Conservation (phyloP, 1,140 invertebrate species). For the Zaprionus davidi region DNA sequence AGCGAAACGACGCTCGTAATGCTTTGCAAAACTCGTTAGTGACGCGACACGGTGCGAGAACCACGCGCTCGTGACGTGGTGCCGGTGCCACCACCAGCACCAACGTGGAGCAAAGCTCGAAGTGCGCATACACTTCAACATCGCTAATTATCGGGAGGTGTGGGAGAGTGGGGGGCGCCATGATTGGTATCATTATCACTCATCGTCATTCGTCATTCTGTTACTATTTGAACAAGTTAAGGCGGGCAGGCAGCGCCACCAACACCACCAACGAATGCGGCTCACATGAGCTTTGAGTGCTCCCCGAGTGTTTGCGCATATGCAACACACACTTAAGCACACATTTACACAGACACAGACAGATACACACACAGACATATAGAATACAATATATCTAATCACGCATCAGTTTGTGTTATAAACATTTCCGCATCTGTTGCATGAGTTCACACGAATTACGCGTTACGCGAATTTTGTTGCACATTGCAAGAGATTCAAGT, state of each 20-base stretch:
- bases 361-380: not conserved
- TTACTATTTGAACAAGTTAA: constrained; percentile 47
- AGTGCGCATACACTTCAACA: constrained; percentile 18
- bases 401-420: constrained; percentile 31
- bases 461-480: not conserved
- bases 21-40: constrained; percentile 47
- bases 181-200: constrained; percentile 45
- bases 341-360: not conserved
- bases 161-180: not conserved
- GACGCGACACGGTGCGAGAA: constrained; percentile 31
- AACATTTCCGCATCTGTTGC: constrained; percentile 34
- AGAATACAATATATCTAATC: constrained; percentile 29
- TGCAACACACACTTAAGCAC: constrained; percentile 9
- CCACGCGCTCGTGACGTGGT: constrained; percentile 44
- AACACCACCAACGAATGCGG: not conserved
- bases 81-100: not conserved
- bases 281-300: constrained; percentile 68
- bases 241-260: constrained; percentile 23
- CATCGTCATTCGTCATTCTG: constrained; percentile 53
- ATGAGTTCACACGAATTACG: constrained; percentile 32
- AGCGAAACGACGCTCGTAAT: not conserved
- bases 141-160: constrained; percentile 37
- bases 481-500: not conserved
- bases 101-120: not conserved
- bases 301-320: constrained; percentile 53